Percentiles rank a stretch among this genome's conserved stretches.
These are phyloP conservation scores for Polypedilum pembai DNA, from an alignment of 1,140 invertebrate genomes.

Conservation along the genomic window DNA sequence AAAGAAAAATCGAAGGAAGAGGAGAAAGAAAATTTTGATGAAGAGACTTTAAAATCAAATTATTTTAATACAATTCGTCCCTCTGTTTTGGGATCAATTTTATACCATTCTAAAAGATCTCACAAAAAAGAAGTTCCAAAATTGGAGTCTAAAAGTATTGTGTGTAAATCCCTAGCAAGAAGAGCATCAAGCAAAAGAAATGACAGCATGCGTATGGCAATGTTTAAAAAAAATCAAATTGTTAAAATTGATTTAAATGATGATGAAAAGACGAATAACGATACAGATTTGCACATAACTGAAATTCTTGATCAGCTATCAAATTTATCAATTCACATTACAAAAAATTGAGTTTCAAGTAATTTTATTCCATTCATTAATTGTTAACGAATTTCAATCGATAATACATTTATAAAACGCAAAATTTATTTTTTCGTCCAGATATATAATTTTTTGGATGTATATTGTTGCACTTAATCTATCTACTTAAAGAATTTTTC, in stretches of 20 bases:
- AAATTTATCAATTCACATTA: background rate
- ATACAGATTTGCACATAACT: background rate
- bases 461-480: too few relatives aligned
- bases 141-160: background rate
- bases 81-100: background rate
- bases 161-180: background rate
- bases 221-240: background rate
- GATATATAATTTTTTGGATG: too few relatives aligned
- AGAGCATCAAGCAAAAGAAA: background rate
- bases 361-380: too few relatives aligned
- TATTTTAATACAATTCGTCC: constrained; percentile 22
- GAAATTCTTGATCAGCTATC: constrained; percentile 16
- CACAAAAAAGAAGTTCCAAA: background rate
- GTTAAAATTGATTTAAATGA: background rate
- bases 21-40: background rate
- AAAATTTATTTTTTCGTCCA: too few relatives aligned
- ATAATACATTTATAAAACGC: too few relatives aligned
- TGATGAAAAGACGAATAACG: background rate
- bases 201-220: background rate
- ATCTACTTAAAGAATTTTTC: too few relatives aligned
- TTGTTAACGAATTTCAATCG: too few relatives aligned
- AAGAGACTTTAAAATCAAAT: background rate
- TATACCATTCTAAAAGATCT: background rate
- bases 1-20: background rate
- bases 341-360: background rate